Conservation (phyloP, 2,797 vertebrate genomes). For the Ficedula albicollis region DNA sequence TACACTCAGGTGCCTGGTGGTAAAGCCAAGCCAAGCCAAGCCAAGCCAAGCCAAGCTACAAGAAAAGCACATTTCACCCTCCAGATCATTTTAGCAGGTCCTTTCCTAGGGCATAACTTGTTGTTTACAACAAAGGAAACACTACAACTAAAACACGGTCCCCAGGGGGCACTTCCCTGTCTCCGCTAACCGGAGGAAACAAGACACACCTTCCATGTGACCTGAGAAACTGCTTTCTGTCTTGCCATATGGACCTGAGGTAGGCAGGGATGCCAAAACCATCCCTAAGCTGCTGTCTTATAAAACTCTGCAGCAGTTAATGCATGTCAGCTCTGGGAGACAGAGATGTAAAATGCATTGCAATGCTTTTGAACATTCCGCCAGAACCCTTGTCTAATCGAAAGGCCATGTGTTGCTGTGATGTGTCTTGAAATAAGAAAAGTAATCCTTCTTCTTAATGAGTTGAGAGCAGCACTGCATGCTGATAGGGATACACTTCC, state of each 20-base stretch:
- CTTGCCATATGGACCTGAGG: fast-evolving
- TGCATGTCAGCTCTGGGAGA: not conserved
- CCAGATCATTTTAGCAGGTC: not conserved
- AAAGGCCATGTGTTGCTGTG: not conserved
- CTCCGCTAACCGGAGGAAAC: not conserved
- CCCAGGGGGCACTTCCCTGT: constrained; percentile 17
- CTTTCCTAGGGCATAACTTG: constrained; percentile 4
- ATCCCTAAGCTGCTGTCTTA: not conserved
- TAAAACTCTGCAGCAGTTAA: not conserved
- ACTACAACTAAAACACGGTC: not conserved
- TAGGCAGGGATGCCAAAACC: not conserved
- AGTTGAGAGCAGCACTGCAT: not conserved
- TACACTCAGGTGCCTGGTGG: not conserved
- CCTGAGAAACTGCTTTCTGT: not conserved
- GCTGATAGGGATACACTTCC: not conserved
- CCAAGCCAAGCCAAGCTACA: not conserved
- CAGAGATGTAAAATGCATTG: not conserved
- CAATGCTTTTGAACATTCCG: not conserved
- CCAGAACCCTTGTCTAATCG: not conserved
- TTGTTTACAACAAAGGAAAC: constrained; percentile 62
- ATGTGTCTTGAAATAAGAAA: not conserved
- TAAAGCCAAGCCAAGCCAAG: not conserved
- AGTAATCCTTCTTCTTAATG: not conserved
- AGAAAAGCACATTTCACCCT: not conserved
- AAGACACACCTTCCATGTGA: constrained; percentile 29